Base-by-base conservation (phyloP, 2,113 vertebrate species). In the Thunnus thynnus region DNA sequence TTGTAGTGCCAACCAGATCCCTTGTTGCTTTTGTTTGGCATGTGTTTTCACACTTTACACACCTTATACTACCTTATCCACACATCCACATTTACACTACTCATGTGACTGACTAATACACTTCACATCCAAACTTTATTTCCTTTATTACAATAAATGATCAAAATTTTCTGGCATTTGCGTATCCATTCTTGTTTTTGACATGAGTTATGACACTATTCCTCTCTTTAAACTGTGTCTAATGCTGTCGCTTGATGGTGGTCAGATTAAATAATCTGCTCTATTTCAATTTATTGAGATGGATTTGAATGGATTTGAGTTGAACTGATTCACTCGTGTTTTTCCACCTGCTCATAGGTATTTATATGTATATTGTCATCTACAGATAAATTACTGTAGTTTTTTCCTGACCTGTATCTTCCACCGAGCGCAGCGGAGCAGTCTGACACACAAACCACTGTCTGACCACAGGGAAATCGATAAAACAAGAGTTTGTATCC, bases 381-480 rank as follows among this genome's bases (percentile, higher is more conserved):
- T 17, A n/a, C 36, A 76, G 4, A 47, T 11, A 3, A 55, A 16
- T 47, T 1, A 44, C 65, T 65, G 68, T 66, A 76, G 71, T 66
- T 76, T 79, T 76, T 82, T 71, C 13, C n/a, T 55, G 72, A 13
- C 27, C 36, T 70, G 70, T 8, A 36, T 46, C 18, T 9, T 69
- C 17, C 44, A 20, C 64, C 70, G n/a, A 50, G 6, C 41, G 11
- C 52, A 75, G 63, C n/a, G 77, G 56, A 51, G 85, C 79, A 83
- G 46, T 64, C 16, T 85, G 88, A 91, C 86, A 91, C 86, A 85
- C 10, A 74, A 86, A 89, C 76, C 70, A 74, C 80, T 41, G 87
- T 84, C 82, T 88, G 79, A 90, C 83, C 70, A 82, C 82, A 86
- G 62, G 22, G 27, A 69, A 60, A 91, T 94, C 88, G 30, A 93